These are phyloP conservation scores for Calameuta filiformis DNA, from an alignment of 2,888 invertebrate genomes.

Conservation along the genomic window DNA sequence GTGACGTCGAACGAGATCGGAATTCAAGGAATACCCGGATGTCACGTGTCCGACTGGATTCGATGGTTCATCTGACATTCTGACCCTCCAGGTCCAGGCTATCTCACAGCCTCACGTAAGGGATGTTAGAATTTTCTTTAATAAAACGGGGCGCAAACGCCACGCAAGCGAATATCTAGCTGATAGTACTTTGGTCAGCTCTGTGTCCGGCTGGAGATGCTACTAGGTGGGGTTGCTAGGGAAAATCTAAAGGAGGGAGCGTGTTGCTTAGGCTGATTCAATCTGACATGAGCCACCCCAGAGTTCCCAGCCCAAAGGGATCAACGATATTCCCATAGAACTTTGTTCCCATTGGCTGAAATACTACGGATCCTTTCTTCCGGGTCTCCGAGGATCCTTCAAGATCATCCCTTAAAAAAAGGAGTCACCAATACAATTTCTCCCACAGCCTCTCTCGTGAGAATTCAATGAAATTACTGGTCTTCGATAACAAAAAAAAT, in stretches of 20 bases:
- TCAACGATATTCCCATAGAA: constrained; percentile 17
- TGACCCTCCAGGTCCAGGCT: neutral
- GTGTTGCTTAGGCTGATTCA: constrained; percentile 62
- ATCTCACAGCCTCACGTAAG: neutral
- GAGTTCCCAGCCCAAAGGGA: neutral
- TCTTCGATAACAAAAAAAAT: neutral
- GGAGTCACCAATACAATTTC: neutral
- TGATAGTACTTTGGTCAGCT: constrained; percentile 62
- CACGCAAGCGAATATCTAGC: constrained; percentile 63
- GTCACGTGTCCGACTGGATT: neutral
- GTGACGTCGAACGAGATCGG: neutral
- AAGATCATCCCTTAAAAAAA: neutral
- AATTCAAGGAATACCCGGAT: neutral
- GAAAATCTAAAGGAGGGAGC: constrained; percentile 46
- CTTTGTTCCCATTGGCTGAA: constrained; percentile 1
- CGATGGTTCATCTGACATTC: neutral
- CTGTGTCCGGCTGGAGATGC: constrained; percentile 53
- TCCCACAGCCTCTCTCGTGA: fast-evolving
- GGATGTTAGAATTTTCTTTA: constrained; percentile 49
- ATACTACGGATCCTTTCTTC: neutral
- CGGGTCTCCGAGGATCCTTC: neutral
- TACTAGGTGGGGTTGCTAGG: constrained; percentile 44
- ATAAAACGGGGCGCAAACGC: constrained; percentile 63
- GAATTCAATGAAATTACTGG: neutral
- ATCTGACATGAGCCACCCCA: constrained; percentile 47